Conservation (phyloP, 1,140 invertebrate genomes). For the Oryzaephilus surinamensis region DNA sequence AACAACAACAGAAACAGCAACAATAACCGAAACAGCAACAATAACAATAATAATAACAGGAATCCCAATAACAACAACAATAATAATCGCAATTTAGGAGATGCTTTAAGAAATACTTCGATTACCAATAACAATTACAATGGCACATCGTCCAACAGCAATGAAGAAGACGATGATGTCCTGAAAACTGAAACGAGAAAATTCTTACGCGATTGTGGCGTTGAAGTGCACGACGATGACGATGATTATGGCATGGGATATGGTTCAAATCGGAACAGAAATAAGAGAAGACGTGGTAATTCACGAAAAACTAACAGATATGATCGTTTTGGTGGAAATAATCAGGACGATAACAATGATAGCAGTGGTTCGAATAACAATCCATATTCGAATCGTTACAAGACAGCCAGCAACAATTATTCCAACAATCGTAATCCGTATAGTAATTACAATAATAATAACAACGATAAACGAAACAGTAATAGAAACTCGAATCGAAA, state of each 20-base stretch:
- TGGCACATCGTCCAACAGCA: slow-evolving; percentile 4
- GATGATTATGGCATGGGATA: no score
- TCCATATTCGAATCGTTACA: slow-evolving; percentile 1
- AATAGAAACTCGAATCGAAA: slow-evolving; percentile 4
- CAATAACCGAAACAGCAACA: no score
- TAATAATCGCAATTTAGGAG: slow-evolving; percentile 13
- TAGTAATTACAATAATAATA: slow-evolving; percentile 4
- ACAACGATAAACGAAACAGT: slow-evolving; percentile 4
- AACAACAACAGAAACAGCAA: neutral
- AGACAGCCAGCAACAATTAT: slow-evolving; percentile 7
- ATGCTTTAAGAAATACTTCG: slow-evolving; percentile 6
- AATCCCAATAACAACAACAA: neutral
- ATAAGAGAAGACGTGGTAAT: slow-evolving; percentile 1
- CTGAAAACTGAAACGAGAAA: slow-evolving; percentile 14
- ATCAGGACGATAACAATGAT: neutral
- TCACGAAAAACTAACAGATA: slow-evolving; percentile 1
- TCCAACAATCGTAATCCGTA: slow-evolving; percentile 5
- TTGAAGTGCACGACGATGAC: slow-evolving; percentile 8
- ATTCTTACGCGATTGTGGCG: slow-evolving; percentile 14
- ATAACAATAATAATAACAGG: no score
- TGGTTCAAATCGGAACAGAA: slow-evolving; percentile 6
- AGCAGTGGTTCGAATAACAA: slow-evolving; percentile 2
- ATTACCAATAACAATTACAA: slow-evolving; percentile 3
- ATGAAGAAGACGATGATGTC: slow-evolving; percentile 9
- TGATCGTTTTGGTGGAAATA: slow-evolving; percentile 1